Percentiles rank a stretch among this genome's conserved stretches.
phyloP scores from a whole-genome alignment of 2,888 invertebrate species.

The Pristionchus fissidentatus region DNA sequence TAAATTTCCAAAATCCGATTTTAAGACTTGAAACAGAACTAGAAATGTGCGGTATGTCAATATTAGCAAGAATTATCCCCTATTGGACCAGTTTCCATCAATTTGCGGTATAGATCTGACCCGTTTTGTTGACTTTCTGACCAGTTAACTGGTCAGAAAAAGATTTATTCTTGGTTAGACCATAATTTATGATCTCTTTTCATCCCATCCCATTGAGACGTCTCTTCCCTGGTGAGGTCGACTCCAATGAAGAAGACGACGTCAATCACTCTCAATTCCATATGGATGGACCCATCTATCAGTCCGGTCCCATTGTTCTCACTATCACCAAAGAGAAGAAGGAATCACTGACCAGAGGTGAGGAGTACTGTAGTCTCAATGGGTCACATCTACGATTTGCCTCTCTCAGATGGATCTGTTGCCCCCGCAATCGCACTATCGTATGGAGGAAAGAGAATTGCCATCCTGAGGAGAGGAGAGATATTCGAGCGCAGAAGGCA shows the following conservation, averaged over 20 bases:
- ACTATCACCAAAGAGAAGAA: constrained; percentile 85
- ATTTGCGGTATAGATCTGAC: too few species aligned
- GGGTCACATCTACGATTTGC: not conserved
- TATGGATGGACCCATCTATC: constrained; percentile 82
- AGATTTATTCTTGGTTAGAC: not conserved
- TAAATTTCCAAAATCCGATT: too few species aligned
- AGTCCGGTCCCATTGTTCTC: constrained; percentile 94
- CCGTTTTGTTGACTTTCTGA: too few species aligned
- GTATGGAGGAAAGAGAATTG: constrained; percentile 77
- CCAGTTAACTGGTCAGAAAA: too few species aligned
- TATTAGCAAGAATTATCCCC: too few species aligned
- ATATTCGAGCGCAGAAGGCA: constrained; percentile 78
- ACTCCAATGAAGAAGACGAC: constrained; percentile 36
- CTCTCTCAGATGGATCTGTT: constrained; percentile 47
- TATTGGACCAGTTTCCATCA: too few species aligned
- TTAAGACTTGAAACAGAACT: too few species aligned
- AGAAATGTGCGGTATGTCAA: too few species aligned
- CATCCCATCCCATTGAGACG: too few species aligned
- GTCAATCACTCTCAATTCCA: constrained; percentile 55
- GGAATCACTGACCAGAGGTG: constrained; percentile 53
- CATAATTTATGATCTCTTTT: not conserved
- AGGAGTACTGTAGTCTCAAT: not conserved
- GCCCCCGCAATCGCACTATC: constrained; percentile 73
- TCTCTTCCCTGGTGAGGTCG: constrained; percentile 54
- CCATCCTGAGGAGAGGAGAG: constrained; percentile 75